Percentiles rank a stretch among this genome's conserved stretches.
Conservation (phyloP, 2,797 vertebrate species). For the Lutjanus argentimaculatus region DNA sequence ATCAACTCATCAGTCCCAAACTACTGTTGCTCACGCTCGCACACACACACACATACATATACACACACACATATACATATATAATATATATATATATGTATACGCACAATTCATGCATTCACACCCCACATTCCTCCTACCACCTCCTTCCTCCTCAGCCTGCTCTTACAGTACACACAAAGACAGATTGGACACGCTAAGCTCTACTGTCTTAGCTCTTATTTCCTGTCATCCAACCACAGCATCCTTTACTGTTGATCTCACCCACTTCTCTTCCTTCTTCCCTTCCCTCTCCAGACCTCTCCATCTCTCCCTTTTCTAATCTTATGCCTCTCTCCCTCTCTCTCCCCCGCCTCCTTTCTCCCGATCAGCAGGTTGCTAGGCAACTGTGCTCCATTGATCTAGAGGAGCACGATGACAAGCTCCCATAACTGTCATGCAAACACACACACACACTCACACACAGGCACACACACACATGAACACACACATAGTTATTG, state of each 20-base stretch:
- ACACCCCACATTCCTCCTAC: slow-evolving; percentile 45
- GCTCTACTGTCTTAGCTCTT: slow-evolving; percentile 61
- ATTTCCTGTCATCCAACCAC: slow-evolving; percentile 73
- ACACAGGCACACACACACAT: slow-evolving; percentile 16
- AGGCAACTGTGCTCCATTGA: slow-evolving; percentile 89
- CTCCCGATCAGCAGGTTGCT: slow-evolving; percentile 87
- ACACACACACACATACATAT: slow-evolving; percentile 42
- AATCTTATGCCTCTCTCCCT: slow-evolving; percentile 68
- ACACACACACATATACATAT: slow-evolving; percentile 36
- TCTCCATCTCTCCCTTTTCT: slow-evolving; percentile 71
- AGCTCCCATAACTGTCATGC: slow-evolving; percentile 86
- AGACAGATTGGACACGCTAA: slow-evolving; percentile 67
- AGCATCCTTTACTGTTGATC: slow-evolving; percentile 76
- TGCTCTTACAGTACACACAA: slow-evolving; percentile 63
- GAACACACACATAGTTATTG: slow-evolving; percentile 62
- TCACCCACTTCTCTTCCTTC: slow-evolving; percentile 76
- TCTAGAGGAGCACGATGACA: slow-evolving; percentile 86
- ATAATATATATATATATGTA: not conserved
- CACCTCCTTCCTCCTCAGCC: slow-evolving; percentile 51
- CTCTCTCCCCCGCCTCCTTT: slow-evolving; percentile 65
- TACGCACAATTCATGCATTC: slow-evolving; percentile 48
- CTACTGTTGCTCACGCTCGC: slow-evolving; percentile 61
- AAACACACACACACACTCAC: slow-evolving; percentile 56
- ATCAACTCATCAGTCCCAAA: slow-evolving; percentile 77
- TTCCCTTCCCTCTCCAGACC: slow-evolving; percentile 62